A percentile compares a stretch with the other conserved stretches of the same genome.
These are phyloP conservation scores for Orbicella faveolata DNA, from an alignment of 64 coral and sea anemone genomes.

Conservation along the genomic window DNA sequence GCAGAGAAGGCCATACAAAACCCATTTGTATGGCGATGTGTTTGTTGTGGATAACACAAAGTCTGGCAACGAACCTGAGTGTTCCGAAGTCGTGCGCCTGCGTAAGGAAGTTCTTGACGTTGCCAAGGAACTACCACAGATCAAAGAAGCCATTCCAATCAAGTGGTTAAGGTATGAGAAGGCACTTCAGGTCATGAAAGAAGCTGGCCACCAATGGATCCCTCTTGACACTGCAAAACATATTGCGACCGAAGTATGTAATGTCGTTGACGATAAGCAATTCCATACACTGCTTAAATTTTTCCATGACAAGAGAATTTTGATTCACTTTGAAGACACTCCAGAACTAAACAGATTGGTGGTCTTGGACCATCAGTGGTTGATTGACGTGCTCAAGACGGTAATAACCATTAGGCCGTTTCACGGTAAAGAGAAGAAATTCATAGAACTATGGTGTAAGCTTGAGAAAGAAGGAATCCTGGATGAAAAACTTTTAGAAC, in stretches of 20 bases:
- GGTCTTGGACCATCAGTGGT: neutral
- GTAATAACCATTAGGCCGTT: neutral
- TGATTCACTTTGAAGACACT: conserved; percentile 11
- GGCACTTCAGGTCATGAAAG: neutral
- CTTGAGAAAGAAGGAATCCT: conserved; percentile 39
- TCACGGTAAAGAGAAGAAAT: neutral
- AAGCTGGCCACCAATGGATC: neutral
- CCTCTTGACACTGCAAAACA: neutral
- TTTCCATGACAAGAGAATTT: neutral
- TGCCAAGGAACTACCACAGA: neutral
- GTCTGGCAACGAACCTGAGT: neutral
- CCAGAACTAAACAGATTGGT: neutral
- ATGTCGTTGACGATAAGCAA: neutral
- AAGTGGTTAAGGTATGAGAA: conserved; percentile 11
- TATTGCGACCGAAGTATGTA: conserved; percentile 3
- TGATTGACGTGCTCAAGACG: neutral
- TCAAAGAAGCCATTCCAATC: conserved; percentile 18
- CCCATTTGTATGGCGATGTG: neutral
- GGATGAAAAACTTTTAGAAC: conserved; percentile 7
- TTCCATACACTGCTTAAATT: conserved; percentile 3
- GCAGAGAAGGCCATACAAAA: neutral
- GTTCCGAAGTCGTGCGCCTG: neutral
- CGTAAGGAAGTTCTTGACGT: neutral
- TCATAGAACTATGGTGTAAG: neutral
- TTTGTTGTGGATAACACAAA: conserved; percentile 24